Percentiles rank a stretch among this genome's conserved stretches.
Evolutionary conservation across 2,888 invertebrate genomes (phyloP).

Genomic region (Leptinotarsa tumamoca): DNA sequence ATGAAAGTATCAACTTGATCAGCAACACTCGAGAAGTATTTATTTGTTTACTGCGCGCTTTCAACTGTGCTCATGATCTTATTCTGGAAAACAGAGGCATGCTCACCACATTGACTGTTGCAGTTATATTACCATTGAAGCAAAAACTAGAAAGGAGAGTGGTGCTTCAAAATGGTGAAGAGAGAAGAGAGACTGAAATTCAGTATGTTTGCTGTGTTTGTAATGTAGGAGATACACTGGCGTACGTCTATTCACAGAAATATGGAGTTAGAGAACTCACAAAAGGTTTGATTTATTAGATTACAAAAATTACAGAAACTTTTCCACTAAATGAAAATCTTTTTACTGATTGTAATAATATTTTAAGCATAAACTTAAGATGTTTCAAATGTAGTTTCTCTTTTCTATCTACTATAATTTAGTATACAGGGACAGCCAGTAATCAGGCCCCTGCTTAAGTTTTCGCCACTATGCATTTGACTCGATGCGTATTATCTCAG

Average conservation of each 20-base stretch:
- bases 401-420: too few relatives aligned
- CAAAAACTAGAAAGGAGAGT: constrained; percentile 45
- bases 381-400: too few relatives aligned
- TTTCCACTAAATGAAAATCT: neutral
- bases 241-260: constrained; percentile 84
- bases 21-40: constrained; percentile 79
- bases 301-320: neutral
- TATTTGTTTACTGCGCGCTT: constrained; percentile 79
- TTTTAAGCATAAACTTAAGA: too few relatives aligned
- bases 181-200: constrained; percentile 53
- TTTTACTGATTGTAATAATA: too few relatives aligned
- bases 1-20: constrained; percentile 56
- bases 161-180: constrained; percentile 33
- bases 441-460: too few relatives aligned
- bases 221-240: constrained; percentile 90
- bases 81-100: constrained; percentile 86
- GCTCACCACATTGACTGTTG: constrained; percentile 86
- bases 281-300: constrained; percentile 68
- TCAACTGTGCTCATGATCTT: constrained; percentile 87
- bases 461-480: too few relatives aligned
- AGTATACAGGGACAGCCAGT: too few relatives aligned
- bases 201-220: constrained; percentile 84
- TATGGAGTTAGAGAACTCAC: constrained; percentile 87
- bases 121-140: constrained; percentile 76
- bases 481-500: too few relatives aligned